phyloP scores from a whole-genome alignment of 2,797 vertebrate genomes.

The Dendrocincla tyrannina region DNA sequence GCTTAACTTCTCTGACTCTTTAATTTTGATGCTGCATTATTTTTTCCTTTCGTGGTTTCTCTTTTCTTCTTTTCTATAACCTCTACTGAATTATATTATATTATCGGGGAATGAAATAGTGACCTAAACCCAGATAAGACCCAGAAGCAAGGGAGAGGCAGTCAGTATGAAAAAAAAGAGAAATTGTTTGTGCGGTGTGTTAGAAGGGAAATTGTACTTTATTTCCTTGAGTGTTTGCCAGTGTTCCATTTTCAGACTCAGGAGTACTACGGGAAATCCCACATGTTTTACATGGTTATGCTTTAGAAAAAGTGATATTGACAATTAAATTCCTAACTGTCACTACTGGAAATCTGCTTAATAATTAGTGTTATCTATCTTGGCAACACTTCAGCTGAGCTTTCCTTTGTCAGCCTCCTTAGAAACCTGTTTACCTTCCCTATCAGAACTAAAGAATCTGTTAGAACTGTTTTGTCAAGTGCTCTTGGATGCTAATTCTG shows the following conservation, averaged over 20 bases:
- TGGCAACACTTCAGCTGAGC: neutral
- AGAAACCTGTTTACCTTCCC: neutral
- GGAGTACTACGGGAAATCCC: neutral
- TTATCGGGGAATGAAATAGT: neutral
- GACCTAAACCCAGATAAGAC: neutral
- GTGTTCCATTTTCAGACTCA: neutral
- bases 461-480: neutral
- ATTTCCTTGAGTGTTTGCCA: neutral
- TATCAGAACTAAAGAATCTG: neutral
- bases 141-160: neutral
- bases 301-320: neutral
- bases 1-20: neutral
- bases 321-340: slow-evolving; percentile 3
- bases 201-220: neutral
- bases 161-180: neutral
- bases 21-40: neutral
- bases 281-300: neutral
- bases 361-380: neutral
- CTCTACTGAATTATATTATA: neutral
- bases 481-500: neutral
- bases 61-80: neutral
- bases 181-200: neutral
- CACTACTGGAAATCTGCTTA: neutral
- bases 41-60: neutral
- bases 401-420: neutral